Evolutionary conservation across 2,797 vertebrate genomes (phyloP), one percentile per base, ranked within the genome.

Genomic region (Muraenolepis orangiensis): DNA sequence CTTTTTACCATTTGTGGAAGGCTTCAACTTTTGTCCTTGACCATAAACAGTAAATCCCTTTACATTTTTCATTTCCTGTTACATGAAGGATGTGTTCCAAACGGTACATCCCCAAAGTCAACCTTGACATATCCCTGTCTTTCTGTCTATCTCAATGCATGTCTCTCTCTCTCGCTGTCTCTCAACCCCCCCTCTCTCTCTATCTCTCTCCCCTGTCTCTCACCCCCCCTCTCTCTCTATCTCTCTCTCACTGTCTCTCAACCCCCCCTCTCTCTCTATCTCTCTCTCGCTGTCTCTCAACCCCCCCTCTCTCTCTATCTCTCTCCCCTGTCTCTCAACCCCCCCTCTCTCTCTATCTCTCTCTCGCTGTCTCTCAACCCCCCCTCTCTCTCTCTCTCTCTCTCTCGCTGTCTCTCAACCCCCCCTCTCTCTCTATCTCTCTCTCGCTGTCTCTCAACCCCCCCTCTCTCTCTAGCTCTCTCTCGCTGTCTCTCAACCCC

Each of bases 11-110:
- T 76, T 78, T 82, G 80, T 77, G 69, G 77, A 81, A 71, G 72
- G 73, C 72, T 85, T 85, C 64, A 82, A 88, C 81, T 84, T 88
- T 81, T 85, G 69, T 78, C 81, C 81, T 85, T 80, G 42, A 71
- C 31, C 16, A 46, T 1, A 30, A 20, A 32, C 23, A 36, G 16
- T 34, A 66, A 64, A 38, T 73, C 57, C 76, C 77, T 74, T 78
- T 66, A 61, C 1, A 7, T 69, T 32, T 66, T 69, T 75, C 73
- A 40, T 74, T 36, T 34, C 71, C 18, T 80, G 67, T 72, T 74
- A 70, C 28, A 83, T 71, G 80, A 76, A 78, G 66, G 51, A 57
- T 57, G 20, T 23, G 20, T 23, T 57, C 20, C 6, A n/a, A 6
- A 23, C 20, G 7, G n/a, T 64, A 13, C 10, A 64, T 2, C 57